These are phyloP conservation scores for Diceros bicornis DNA, from an alignment of 2,797 vertebrate genomes.

Conservation along the genomic window DNA sequence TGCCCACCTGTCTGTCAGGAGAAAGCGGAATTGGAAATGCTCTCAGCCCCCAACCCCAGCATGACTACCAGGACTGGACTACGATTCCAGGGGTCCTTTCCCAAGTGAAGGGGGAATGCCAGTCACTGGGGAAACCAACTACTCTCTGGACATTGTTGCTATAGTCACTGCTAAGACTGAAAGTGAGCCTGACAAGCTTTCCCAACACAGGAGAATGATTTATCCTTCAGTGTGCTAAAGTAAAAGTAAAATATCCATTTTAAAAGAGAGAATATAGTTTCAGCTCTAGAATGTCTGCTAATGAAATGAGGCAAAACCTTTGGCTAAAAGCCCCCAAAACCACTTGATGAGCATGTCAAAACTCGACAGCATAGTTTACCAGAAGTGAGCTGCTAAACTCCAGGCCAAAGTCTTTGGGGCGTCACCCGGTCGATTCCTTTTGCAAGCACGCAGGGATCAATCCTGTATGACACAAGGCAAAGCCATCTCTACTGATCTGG, in stretches of 20 bases:
- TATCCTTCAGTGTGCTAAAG: not conserved
- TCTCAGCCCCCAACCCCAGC: not conserved
- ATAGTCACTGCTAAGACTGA: conserved; percentile 49
- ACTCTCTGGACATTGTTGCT: conserved; percentile 58
- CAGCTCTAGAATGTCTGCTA: not conserved
- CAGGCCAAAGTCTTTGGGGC: not conserved
- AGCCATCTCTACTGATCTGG: not conserved
- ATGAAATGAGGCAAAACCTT: not conserved
- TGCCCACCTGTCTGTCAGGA: not conserved
- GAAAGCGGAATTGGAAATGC: not conserved
- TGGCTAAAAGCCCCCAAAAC: not conserved
- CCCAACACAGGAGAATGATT: conserved; percentile 42
- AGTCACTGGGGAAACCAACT: conserved; percentile 16
- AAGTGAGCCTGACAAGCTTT: conserved; percentile 30
- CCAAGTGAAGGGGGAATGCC: not conserved
- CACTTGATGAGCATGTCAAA: not conserved
- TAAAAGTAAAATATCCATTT: conserved; percentile 43
- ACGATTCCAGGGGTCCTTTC: not conserved
- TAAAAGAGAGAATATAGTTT: not conserved
- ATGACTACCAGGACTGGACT: not conserved
- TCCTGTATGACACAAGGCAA: not conserved
- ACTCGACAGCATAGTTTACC: not conserved
- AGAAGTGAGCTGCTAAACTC: not conserved
- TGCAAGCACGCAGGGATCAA: too few relatives aligned
- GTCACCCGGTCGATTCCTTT: not conserved